Evolutionary conservation across 2,888 invertebrate species (phyloP), one percentile per base, ranked within the genome.

Genomic region (Nudaria mundana): DNA sequence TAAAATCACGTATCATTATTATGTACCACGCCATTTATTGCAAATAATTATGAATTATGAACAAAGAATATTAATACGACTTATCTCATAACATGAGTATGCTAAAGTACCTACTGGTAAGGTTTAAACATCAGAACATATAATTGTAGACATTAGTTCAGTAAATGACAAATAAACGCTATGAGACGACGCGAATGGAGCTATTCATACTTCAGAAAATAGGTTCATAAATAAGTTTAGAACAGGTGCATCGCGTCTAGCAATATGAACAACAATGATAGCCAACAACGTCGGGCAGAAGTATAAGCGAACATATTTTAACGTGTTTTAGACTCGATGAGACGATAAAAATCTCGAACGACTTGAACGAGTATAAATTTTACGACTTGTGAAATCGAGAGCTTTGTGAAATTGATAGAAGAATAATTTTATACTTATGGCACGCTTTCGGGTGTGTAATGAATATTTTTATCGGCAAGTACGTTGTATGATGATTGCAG

Each of bases 371-470:
- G 71, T 70, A 73, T 72, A 75, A 69, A 55, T 67, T 76, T 76
- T 76, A 76, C 69, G 76, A 73, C 69, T 70, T 66, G 66, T 64
- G 66, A 75, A 75, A 74, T 74, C 69, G 70, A 64, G 67, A 71
- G 66, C 67, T 66, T 61, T 56, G 55, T 55, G 62, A 51, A 62
- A 52, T 48, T 67, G 71, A 73, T 73, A 71, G 67, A 63, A 49
- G 64, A 71, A 71, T 69, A 68, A 71, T 71, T 75, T 75, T 72
- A 68, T 64, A 72, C 70, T 68, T 64, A 62, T 56, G 67, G 60
- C 63, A 64, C 61, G 65, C 58, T 65, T 69, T 68, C 68, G 56
- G 63, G 64, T 68, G 63, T 68, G 65, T 71, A 71, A 72, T 67
- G 71, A 71, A 49, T 49, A 51, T 65, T 66, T 71, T 72, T 71